Evolutionary conservation across 2,888 invertebrate species (phyloP).

Genomic region (Cataglyphis cursor): DNA sequence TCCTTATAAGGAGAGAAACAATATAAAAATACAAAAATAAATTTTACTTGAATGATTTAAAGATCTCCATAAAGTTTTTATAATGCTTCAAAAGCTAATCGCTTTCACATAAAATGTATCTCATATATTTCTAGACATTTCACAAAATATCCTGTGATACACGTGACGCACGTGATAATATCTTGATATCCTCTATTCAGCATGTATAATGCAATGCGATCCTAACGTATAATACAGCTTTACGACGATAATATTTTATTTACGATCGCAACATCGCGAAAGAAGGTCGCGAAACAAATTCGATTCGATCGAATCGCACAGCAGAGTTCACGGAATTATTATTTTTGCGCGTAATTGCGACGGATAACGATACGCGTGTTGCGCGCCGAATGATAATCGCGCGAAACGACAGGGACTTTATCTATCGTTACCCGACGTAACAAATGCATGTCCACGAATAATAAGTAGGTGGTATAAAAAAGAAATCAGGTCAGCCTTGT

Average conservation of each 20-base stretch:
- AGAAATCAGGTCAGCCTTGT: constrained; percentile 49
- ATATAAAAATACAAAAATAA: neutral
- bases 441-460: constrained; percentile 31
- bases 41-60: neutral
- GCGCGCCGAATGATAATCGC: constrained; percentile 21
- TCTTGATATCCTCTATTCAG: constrained; percentile 9
- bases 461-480: constrained; percentile 32
- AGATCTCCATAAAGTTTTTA: neutral
- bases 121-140: neutral
- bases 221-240: neutral
- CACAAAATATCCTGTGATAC: neutral
- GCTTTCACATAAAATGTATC: neutral
- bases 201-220: constrained; percentile 23
- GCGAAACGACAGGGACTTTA: constrained; percentile 4
- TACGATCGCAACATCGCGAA: constrained; percentile 20
- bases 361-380: constrained; percentile 20
- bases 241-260: constrained; percentile 38
- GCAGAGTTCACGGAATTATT: constrained; percentile 6
- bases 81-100: neutral
- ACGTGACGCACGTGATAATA: neutral
- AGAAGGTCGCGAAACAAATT: constrained; percentile 29
- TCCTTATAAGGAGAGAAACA: neutral
- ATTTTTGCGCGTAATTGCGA: constrained; percentile 20
- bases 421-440: neutral
- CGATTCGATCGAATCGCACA: constrained; percentile 19